Evolutionary conservation across 64 coral and sea anemone species (phyloP).

Genomic region (Stylophora pistillata): DNA sequence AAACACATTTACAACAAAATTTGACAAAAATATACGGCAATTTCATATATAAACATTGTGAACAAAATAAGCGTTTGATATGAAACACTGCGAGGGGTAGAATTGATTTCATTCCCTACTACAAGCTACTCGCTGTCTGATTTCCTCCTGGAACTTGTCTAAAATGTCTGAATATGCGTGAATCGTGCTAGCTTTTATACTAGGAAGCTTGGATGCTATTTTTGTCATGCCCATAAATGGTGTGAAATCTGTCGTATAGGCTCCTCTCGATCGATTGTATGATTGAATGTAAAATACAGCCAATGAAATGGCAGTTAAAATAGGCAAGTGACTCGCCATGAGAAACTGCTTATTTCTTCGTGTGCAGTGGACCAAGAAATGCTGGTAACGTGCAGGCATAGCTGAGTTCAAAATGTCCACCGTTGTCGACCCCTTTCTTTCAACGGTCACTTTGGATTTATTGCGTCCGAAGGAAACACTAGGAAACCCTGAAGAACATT

Average conservation of each 20-base stretch:
- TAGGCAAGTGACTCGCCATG: conserved; percentile 80
- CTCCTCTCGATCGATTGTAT: conserved; percentile 60
- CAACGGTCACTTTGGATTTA: conserved; percentile 91
- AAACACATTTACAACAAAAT: no score
- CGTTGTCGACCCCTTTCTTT: conserved; percentile 94
- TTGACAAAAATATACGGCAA: no score
- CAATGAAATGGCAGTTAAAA: conserved; percentile 81
- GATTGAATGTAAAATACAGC: conserved; percentile 66
- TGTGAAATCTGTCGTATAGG: conserved; percentile 67
- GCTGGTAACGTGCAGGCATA: conserved; percentile 58
- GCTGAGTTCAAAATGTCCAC: conserved; percentile 70
- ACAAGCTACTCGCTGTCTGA: no score
- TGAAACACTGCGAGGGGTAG: no score
- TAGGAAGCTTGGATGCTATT: conserved; percentile 77
- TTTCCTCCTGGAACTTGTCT: no score
- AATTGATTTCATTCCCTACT: no score
- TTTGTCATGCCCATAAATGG: conserved; percentile 93
- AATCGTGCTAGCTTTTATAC: conserved; percentile 77
- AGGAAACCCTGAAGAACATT: conserved; percentile 85
- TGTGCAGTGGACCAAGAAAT: conserved; percentile 92
- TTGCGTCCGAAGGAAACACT: conserved; percentile 82
- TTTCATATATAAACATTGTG: no score
- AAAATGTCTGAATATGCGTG: neutral
- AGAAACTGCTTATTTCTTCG: conserved; percentile 59
- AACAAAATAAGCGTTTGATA: no score